Percentiles rank a stretch among this genome's conserved stretches.
Evolutionary conservation across 2,113 vertebrate species (phyloP).

Genomic region (Tinamus guttatus): DNA sequence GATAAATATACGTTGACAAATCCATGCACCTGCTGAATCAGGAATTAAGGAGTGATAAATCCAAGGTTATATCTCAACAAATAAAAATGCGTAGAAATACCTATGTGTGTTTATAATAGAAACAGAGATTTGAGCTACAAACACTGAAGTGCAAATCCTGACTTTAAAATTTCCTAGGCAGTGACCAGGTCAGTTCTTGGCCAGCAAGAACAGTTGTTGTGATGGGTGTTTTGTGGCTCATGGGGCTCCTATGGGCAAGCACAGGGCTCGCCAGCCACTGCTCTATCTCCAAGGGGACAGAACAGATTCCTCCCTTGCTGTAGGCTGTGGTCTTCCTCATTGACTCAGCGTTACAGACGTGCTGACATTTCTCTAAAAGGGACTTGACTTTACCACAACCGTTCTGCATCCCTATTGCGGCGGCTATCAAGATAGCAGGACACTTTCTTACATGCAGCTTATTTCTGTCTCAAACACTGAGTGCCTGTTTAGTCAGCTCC

Average conservation of each 20-base stretch:
- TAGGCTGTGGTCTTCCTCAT: neutral
- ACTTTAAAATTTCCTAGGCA: neutral
- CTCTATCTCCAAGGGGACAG: neutral
- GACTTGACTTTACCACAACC: neutral
- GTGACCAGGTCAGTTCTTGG: neutral
- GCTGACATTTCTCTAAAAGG: neutral
- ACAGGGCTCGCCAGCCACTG: neutral
- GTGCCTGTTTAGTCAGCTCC: neutral
- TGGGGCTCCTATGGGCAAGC: no score
- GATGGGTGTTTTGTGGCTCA: no score
- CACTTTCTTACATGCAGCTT: neutral
- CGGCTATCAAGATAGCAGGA: neutral
- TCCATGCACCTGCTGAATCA: neutral
- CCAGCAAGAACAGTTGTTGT: no score
- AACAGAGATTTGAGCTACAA: neutral
- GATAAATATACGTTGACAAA: neutral
- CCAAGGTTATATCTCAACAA: neutral
- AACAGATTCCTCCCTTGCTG: neutral
- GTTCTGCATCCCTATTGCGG: neutral
- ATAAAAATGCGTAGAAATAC: neutral
- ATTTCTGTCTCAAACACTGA: neutral
- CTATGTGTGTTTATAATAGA: neutral
- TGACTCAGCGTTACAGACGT: no score
- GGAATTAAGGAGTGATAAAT: neutral
- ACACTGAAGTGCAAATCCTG: fast-evolving